Evolutionary conservation across 2,113 vertebrate species (phyloP).

Genomic region (Aegotheles bennettii): DNA sequence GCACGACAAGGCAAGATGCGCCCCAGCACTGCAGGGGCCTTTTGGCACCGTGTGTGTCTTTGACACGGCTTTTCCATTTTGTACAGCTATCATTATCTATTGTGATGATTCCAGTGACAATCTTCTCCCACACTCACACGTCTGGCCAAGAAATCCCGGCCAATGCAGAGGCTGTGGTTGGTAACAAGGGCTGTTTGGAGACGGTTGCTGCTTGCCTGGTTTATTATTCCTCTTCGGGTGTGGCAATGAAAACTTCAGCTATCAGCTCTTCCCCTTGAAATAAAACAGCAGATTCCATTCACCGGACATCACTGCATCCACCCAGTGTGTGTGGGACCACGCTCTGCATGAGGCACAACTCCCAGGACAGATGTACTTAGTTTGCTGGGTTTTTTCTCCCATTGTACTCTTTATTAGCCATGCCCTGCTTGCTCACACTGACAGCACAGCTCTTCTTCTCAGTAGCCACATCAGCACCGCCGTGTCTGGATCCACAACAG

Average conservation of each 20-base stretch:
- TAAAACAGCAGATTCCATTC: slow-evolving; percentile 13
- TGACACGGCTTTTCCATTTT: background rate
- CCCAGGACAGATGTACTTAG: background rate
- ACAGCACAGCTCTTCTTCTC: background rate
- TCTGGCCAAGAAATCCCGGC: background rate
- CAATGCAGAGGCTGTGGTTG: background rate
- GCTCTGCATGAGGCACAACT: background rate
- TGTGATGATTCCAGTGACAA: background rate
- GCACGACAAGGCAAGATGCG: background rate
- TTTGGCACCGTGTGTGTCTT: background rate
- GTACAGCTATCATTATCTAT: background rate
- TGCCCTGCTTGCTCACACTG: background rate
- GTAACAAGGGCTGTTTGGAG: background rate
- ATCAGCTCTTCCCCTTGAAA: background rate
- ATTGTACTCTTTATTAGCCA: background rate
- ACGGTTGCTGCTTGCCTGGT: background rate
- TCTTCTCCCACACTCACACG: background rate
- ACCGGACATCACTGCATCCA: background rate
- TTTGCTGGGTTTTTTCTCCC: background rate
- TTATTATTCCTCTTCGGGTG: background rate
- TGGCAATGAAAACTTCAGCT: background rate
- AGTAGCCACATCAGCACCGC: fast-evolving
- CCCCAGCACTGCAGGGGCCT: background rate
- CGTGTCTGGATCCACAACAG: no score
- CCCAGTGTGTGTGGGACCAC: background rate